These are phyloP conservation scores for Polypedilum vanderplanki DNA, from an alignment of 1,140 invertebrate genomes.

Conservation along the genomic window DNA sequence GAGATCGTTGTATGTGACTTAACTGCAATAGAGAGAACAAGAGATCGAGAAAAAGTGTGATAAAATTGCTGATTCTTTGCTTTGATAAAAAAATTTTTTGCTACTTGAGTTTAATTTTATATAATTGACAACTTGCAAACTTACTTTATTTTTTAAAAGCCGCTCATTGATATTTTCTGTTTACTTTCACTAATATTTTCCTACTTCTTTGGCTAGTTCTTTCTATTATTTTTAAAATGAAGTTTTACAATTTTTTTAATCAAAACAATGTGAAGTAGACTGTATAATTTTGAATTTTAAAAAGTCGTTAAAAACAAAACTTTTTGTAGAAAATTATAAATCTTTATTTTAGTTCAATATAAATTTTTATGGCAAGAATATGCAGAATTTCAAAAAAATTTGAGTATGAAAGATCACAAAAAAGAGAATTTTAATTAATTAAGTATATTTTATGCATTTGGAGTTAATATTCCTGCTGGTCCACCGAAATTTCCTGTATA, in stretches of 20 bases:
- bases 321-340: too few species aligned
- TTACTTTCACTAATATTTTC: too few species aligned
- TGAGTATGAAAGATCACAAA: constrained; percentile 14
- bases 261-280: too few species aligned
- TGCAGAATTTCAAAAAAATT: too few species aligned
- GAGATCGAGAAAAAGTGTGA: constrained; percentile 14
- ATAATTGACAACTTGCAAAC: background rate
- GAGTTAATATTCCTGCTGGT: background rate
- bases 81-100: too few species aligned
- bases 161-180: background rate
- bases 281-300: too few species aligned
- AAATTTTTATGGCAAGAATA: background rate
- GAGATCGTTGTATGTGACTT: background rate
- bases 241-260: too few species aligned
- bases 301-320: too few species aligned
- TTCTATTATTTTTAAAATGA: too few species aligned
- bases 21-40: background rate
- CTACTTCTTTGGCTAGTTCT: too few species aligned
- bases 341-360: too few species aligned
- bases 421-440: background rate
- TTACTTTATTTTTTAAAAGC: background rate
- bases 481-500: background rate
- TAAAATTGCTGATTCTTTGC: background rate
- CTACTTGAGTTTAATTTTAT: background rate
- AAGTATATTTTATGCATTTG: background rate